Percentiles rank a stretch among this genome's conserved stretches.
Evolutionary conservation across 2,797 vertebrate genomes (phyloP).

Genomic region (Cynodonichthys magdalenae): DNA sequence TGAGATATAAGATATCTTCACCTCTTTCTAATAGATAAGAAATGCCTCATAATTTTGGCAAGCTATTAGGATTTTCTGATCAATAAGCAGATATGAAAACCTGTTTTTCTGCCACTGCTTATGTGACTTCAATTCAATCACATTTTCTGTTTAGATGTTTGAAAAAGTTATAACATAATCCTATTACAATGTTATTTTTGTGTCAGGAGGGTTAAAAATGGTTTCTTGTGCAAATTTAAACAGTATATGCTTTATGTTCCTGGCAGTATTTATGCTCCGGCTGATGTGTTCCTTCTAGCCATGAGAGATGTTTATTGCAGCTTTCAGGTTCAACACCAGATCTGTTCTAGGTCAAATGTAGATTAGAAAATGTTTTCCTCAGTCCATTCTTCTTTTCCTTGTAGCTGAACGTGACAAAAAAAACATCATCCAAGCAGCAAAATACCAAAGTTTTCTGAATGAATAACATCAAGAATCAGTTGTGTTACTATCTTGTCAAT

Average conservation of each 20-base stretch:
- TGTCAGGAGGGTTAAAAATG: neutral
- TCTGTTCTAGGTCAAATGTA: constrained; percentile 66
- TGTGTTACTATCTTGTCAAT: constrained; percentile 36
- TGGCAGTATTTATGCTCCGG: constrained; percentile 7
- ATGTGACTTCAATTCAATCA: neutral
- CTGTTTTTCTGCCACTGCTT: constrained; percentile 13
- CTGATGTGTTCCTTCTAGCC: constrained; percentile 20
- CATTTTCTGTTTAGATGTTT: constrained; percentile 4
- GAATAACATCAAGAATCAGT: constrained; percentile 44
- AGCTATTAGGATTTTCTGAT: constrained; percentile 30
- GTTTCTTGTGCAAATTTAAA: constrained; percentile 11
- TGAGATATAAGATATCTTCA: constrained; percentile 31
- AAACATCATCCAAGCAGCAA: constrained; percentile 33
- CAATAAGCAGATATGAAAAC: constrained; percentile 39
- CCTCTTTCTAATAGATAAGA: constrained; percentile 37
- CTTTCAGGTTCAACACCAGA: constrained; percentile 18
- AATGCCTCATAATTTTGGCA: constrained; percentile 42
- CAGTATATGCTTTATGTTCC: neutral
- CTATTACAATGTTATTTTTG: neutral
- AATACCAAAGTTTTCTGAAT: constrained; percentile 43
- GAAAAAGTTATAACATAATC: neutral
- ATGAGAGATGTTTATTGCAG: constrained; percentile 31
- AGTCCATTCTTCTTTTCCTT: constrained; percentile 44
- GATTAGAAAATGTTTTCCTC: constrained; percentile 59
- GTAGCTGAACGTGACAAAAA: constrained; percentile 44